Percentiles rank a stretch among this genome's conserved stretches.
Evolutionary conservation across 2,888 invertebrate genomes (phyloP).

Genomic region (Osmoderma eremita): DNA sequence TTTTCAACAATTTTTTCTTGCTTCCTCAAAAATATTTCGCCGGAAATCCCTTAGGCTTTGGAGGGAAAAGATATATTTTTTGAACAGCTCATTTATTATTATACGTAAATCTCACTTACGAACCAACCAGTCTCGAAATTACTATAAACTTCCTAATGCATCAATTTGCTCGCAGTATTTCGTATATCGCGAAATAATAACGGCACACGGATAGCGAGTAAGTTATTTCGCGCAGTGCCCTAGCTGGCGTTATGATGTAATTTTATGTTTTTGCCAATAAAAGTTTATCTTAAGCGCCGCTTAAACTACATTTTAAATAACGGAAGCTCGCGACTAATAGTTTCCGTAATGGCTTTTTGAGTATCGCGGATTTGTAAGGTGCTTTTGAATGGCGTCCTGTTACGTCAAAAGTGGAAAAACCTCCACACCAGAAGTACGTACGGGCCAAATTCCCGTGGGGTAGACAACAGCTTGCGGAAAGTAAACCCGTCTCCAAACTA

Average conservation of each 20-base stretch:
- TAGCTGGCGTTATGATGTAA: slow-evolving; percentile 29
- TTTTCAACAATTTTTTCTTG: no score
- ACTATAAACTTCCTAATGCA: slow-evolving; percentile 32
- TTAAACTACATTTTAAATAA: slow-evolving; percentile 37
- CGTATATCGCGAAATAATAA: slow-evolving; percentile 31
- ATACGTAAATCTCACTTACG: slow-evolving; percentile 14
- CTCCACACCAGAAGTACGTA: slow-evolving; percentile 11
- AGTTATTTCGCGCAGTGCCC: slow-evolving; percentile 23
- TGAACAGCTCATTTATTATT: no score
- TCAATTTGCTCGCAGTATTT: slow-evolving; percentile 35
- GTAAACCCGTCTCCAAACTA: neutral
- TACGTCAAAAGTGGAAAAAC: slow-evolving; percentile 19
- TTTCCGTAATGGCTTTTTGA: slow-evolving; percentile 38
- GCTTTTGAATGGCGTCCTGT: slow-evolving; percentile 5
- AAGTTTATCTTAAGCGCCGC: slow-evolving; percentile 36
- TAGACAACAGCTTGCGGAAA: slow-evolving; percentile 7
- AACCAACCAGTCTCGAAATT: slow-evolving; percentile 26
- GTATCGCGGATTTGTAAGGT: slow-evolving; percentile 36
- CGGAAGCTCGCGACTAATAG: slow-evolving; percentile 32
- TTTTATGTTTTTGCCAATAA: slow-evolving; percentile 38
- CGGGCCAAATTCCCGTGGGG: neutral
- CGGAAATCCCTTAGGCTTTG: no score
- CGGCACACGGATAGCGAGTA: slow-evolving; percentile 14
- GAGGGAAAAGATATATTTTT: no score
- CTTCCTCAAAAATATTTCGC: no score